Conservation (phyloP, 2,888 invertebrate genomes). For the Gymnocheta viridis region DNA sequence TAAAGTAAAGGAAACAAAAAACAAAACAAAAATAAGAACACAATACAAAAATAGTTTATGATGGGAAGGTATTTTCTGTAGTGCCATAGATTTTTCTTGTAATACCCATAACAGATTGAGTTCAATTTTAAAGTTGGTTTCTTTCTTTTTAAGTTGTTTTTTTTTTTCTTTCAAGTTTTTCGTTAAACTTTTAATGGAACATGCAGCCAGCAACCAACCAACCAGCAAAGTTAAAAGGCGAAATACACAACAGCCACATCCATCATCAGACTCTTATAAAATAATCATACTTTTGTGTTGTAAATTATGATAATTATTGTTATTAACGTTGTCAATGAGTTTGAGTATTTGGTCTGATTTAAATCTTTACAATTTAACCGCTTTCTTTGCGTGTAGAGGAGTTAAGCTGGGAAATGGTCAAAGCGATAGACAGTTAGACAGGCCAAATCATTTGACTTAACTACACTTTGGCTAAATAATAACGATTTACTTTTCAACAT, state of each 20-base stretch:
- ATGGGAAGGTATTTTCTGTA: conserved; percentile 63
- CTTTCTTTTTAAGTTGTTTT: conserved; percentile 5
- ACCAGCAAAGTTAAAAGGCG: conserved; percentile 20
- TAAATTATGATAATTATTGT: conserved; percentile 69
- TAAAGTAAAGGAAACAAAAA: neutral
- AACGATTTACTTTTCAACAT: conserved; percentile 11
- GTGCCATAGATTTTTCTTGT: conserved; percentile 66
- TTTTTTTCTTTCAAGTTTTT: neutral
- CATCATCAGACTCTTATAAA: conserved; percentile 62
- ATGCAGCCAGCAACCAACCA: conserved; percentile 12
- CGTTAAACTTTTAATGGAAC: conserved; percentile 20
- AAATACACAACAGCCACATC: conserved; percentile 46
- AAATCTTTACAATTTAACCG: conserved; percentile 47
- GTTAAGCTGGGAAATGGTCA: conserved; percentile 9
- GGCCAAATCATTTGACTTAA: conserved; percentile 17
- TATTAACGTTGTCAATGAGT: conserved; percentile 69
- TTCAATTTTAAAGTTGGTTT: conserved; percentile 56
- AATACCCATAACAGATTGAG: conserved; percentile 66
- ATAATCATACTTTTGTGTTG: conserved; percentile 62
- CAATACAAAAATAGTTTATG: conserved; percentile 49
- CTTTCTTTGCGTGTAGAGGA: neutral
- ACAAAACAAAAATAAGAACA: conserved; percentile 2
- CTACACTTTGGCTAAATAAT: conserved; percentile 8
- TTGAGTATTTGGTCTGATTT: conserved; percentile 47
- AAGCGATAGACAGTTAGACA: neutral